These are phyloP conservation scores for Urocynchramus pylzowi DNA, from an alignment of 2,113 vertebrate species.

Conservation along the genomic window DNA sequence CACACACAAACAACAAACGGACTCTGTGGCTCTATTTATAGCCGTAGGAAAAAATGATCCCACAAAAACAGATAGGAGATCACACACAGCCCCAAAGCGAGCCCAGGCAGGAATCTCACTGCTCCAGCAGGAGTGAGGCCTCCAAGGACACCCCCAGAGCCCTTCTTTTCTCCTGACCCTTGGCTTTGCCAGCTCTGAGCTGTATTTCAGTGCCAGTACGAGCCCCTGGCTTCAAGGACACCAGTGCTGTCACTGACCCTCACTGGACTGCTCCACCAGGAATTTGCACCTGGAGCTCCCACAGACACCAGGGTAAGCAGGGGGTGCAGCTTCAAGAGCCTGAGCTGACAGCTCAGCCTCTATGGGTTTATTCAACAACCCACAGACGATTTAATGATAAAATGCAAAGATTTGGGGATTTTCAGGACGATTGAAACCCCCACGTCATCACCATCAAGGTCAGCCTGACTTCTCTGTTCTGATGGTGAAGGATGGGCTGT, in stretches of 20 bases:
- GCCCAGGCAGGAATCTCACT: neutral
- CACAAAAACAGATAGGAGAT: neutral
- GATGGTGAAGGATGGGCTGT: neutral
- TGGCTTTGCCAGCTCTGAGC: neutral
- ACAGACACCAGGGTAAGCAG: rapidly evolving
- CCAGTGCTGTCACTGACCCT: rapidly evolving
- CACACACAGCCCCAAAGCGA: rapidly evolving
- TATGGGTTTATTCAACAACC: neutral
- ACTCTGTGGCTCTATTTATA: neutral
- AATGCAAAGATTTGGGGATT: neutral
- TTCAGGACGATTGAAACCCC: neutral
- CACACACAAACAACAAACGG: neutral
- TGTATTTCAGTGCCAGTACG: neutral
- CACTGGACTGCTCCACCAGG: neutral
- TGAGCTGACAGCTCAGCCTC: neutral
- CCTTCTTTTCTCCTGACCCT: neutral
- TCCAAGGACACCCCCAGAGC: neutral
- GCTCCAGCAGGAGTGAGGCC: neutral
- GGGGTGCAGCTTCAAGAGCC: neutral
- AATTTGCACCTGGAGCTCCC: neutral
- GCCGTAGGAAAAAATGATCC: rapidly evolving
- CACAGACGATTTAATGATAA: neutral
- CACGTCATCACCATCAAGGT: neutral
- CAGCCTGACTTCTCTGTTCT: neutral
- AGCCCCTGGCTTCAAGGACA: neutral